Percentiles rank a stretch among this genome's conserved stretches.
These are phyloP conservation scores for Penaeus chinensis DNA, from an alignment of 1,140 invertebrate species.

Conservation along the genomic window DNA sequence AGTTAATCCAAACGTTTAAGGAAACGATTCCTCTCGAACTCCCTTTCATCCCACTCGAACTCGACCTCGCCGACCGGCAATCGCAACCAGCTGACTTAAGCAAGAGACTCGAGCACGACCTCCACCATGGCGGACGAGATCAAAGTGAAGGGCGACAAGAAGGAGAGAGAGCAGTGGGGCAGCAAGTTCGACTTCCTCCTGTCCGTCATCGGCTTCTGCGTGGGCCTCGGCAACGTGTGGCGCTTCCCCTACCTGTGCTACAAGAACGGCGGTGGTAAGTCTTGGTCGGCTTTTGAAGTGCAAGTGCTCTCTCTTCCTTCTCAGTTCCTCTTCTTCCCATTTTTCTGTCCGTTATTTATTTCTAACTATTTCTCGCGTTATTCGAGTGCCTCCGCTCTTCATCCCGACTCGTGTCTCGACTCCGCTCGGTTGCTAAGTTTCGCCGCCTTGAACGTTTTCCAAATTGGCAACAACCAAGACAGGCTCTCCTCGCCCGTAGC, in stretches of 20 bases:
- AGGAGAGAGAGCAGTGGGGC: constrained; percentile 76
- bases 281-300: background rate
- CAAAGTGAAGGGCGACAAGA: constrained; percentile 21
- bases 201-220: constrained; percentile 80
- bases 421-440: too few species aligned
- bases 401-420: too few species aligned
- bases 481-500: too few species aligned
- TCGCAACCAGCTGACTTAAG: background rate
- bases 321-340: background rate
- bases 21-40: too few species aligned
- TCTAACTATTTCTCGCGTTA: background rate
- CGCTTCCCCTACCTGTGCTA: constrained; percentile 80
- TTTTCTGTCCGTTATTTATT: too few species aligned
- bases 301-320: background rate
- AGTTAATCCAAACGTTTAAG: too few species aligned
- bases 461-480: too few species aligned
- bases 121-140: constrained; percentile 22
- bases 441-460: too few species aligned
- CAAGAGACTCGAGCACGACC: background rate
- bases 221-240: constrained; percentile 83
- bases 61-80: constrained; percentile 24
- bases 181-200: constrained; percentile 81
- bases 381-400: too few species aligned
- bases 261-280: constrained; percentile 75
- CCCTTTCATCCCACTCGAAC: too few species aligned